These are phyloP conservation scores for Limnephilus lunatus DNA, from an alignment of 2,888 invertebrate genomes.

Conservation along the genomic window DNA sequence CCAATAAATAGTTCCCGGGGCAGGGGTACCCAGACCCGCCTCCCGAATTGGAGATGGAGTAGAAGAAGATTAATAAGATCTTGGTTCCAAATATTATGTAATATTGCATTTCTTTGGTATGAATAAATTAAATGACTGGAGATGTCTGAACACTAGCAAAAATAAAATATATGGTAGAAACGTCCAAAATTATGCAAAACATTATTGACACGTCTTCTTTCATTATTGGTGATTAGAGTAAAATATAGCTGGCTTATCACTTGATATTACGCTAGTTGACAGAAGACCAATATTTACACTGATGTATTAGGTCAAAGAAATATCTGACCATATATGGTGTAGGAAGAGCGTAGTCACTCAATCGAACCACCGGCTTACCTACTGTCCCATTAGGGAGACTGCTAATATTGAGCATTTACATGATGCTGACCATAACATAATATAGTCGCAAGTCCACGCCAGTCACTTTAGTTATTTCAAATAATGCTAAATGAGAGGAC, in stretches of 20 bases:
- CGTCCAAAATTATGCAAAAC: too few species aligned
- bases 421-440: background rate
- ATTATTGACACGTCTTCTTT: too few species aligned
- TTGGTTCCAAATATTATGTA: too few species aligned
- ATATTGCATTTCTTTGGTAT: too few species aligned
- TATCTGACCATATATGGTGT: background rate
- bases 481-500: background rate
- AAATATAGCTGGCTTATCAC: background rate
- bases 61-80: too few species aligned
- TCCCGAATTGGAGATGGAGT: too few species aligned
- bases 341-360: background rate
- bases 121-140: too few species aligned
- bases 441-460: background rate
- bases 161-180: too few species aligned
- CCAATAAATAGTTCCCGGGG: too few species aligned
- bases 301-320: background rate
- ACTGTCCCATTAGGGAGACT: background rate
- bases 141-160: too few species aligned
- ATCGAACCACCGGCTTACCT: background rate
- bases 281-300: background rate
- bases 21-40: too few species aligned
- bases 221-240: background rate
- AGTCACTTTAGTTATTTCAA: background rate
- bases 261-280: background rate
- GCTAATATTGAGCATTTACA: background rate